A percentile compares a stretch with the other conserved stretches of the same genome.
phyloP scores from a whole-genome alignment of 1,140 invertebrate species.

The Tetramorium simillimum region DNA sequence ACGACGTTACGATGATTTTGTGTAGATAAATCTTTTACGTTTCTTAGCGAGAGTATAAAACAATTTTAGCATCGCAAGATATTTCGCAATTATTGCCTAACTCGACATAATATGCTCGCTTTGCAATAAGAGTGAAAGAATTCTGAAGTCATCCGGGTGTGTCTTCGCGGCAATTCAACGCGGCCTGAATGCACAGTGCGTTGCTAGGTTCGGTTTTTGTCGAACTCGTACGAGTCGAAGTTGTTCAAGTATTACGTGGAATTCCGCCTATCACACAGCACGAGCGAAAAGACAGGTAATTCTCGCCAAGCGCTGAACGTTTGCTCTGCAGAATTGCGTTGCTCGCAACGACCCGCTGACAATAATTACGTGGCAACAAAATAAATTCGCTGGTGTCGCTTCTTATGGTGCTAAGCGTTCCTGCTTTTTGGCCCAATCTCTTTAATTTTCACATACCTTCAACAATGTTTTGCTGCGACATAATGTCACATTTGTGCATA shows the following conservation, averaged over 20 bases:
- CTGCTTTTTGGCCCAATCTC: not conserved
- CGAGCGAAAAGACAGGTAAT: conserved; percentile 47
- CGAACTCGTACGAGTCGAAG: conserved; percentile 33
- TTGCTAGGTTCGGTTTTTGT: conserved; percentile 59
- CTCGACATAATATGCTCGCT: conserved; percentile 42
- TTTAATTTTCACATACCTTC: not conserved
- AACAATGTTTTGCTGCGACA: not conserved
- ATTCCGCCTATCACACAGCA: conserved; percentile 43
- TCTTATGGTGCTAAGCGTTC: not conserved
- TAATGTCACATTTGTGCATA: not conserved
- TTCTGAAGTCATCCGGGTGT: conserved; percentile 54
- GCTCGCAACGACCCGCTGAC: not conserved
- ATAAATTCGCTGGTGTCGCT: conserved; percentile 23
- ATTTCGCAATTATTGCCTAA: conserved; percentile 46
- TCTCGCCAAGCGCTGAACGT: conserved; percentile 14
- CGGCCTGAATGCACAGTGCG: conserved; percentile 11
- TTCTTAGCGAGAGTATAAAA: conserved; percentile 11
- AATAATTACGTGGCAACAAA: conserved; percentile 13
- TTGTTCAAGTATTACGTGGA: conserved; percentile 46
- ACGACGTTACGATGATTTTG: not conserved
- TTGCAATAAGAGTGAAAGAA: conserved; percentile 50
- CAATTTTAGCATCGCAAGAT: not conserved
- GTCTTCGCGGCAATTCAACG: conserved; percentile 35
- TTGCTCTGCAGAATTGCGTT: not conserved
- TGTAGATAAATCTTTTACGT: not conserved